Evolutionary conservation across 1,140 invertebrate genomes (phyloP).

Genomic region (Drepana arcuata): DNA sequence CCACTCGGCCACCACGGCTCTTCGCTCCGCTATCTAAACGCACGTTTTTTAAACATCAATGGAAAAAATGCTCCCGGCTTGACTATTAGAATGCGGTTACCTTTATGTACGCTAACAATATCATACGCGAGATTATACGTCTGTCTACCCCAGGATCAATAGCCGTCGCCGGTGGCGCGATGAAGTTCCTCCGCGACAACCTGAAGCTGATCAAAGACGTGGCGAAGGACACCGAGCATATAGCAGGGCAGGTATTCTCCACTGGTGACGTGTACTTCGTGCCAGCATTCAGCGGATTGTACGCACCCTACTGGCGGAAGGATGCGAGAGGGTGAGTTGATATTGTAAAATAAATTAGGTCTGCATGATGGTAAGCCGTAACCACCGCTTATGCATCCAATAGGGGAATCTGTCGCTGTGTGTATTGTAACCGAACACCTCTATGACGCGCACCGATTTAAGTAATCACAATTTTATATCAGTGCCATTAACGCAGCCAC

Average conservation of each 20-base stretch:
- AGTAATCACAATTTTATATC: too few relatives aligned
- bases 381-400: too few relatives aligned
- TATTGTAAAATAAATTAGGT: too few relatives aligned
- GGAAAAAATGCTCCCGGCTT: not conserved
- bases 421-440: too few relatives aligned
- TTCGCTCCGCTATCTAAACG: too few relatives aligned
- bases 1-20: too few relatives aligned
- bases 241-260: slow-evolving; percentile 82
- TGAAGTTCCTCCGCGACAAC: slow-evolving; percentile 93
- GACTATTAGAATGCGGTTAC: not conserved
- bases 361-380: too few relatives aligned
- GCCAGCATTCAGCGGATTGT: slow-evolving; percentile 94
- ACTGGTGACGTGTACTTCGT: slow-evolving; percentile 95
- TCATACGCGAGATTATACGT: too few relatives aligned
- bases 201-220: slow-evolving; percentile 82
- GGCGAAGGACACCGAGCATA: slow-evolving; percentile 79
- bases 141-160: slow-evolving; percentile 80
- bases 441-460: too few relatives aligned
- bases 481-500: too few relatives aligned
- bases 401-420: too few relatives aligned
- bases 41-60: not conserved
- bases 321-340: slow-evolving; percentile 87
- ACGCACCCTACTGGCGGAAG: slow-evolving; percentile 95
- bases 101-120: too few relatives aligned
- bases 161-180: slow-evolving; percentile 91